phyloP scores from a whole-genome alignment of 2,888 invertebrate species.

The Troides helena region DNA sequence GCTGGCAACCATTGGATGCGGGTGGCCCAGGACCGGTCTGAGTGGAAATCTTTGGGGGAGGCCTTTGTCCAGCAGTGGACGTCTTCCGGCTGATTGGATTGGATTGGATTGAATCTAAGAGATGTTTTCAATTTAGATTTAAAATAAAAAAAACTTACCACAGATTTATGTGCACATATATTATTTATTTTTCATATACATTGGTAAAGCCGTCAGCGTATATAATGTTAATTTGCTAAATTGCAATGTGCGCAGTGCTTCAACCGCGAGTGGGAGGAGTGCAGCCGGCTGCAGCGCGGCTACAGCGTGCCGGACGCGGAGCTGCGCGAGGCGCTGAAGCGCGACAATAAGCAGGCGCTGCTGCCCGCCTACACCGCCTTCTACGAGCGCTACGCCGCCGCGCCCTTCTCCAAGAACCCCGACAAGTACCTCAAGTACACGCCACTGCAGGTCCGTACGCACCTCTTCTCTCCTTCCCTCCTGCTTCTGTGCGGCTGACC shows the following conservation, averaged over 20 bases:
- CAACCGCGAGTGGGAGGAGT: conserved; percentile 97
- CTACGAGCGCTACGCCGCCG: conserved; percentile 84
- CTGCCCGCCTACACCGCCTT: conserved; percentile 92
- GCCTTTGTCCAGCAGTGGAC: no score
- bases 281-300: conserved; percentile 89
- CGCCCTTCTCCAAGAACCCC: conserved; percentile 94
- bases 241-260: conserved; percentile 84
- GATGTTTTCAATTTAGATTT: no score
- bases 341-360: conserved; percentile 93
- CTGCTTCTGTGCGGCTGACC: no score
- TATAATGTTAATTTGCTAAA: background rate
- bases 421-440: conserved; percentile 96
- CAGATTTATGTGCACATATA: no score
- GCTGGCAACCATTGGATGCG: no score
- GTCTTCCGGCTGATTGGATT: no score
- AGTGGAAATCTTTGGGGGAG: no score
- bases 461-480: no score
- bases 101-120: no score
- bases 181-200: conserved; percentile 26
- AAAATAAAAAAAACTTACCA: no score
- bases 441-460: conserved; percentile 82
- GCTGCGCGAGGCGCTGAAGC: conserved; percentile 91
- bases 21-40: no score
- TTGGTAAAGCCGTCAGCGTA: background rate
- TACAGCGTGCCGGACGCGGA: conserved; percentile 97